Evolutionary conservation across 2,797 vertebrate genomes (phyloP).

Genomic region (Sebastes kiyomatsui): DNA sequence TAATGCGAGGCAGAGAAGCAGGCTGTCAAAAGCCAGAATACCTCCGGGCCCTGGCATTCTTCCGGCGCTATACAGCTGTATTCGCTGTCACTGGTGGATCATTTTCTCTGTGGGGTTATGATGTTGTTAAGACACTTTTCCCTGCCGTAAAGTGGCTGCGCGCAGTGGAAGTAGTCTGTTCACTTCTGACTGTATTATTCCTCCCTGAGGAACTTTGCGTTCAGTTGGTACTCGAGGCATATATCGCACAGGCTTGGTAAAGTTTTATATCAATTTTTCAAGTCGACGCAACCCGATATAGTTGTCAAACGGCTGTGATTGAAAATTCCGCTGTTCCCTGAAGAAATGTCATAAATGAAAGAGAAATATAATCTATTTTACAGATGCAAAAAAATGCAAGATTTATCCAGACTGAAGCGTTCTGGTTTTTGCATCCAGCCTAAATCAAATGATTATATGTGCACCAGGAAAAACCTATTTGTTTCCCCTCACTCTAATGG

Average conservation of each 20-base stretch:
- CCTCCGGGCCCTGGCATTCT: conserved; percentile 34
- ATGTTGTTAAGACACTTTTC: conserved; percentile 48
- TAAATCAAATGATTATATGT: conserved; percentile 69
- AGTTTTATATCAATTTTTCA: conserved; percentile 38
- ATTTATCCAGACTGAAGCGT: conserved; percentile 38
- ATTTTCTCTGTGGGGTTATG: conserved; percentile 51
- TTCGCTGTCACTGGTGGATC: conserved; percentile 43
- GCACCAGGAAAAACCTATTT: conserved; percentile 61
- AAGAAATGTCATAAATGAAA: conserved; percentile 32
- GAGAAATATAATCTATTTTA: conserved; percentile 51
- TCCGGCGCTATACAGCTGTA: background rate
- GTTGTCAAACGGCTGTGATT: conserved; percentile 24
- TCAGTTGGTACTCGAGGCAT: conserved; percentile 2
- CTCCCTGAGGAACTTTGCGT: conserved; percentile 29
- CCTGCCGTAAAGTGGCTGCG: conserved; percentile 27
- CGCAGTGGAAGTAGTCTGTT: conserved; percentile 27
- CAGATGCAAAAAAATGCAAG: conserved; percentile 34
- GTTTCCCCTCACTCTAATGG: conserved; percentile 60
- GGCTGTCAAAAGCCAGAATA: conserved; percentile 42
- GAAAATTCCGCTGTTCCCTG: conserved; percentile 30
- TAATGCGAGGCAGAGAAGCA: conserved; percentile 48
- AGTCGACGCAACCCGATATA: conserved; percentile 4
- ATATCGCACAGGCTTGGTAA: background rate
- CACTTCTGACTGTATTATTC: conserved; percentile 18
- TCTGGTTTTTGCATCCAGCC: conserved; percentile 20